These are phyloP conservation scores for Ispidina lecontei DNA, from an alignment of 2,797 vertebrate genomes.

Conservation along the genomic window DNA sequence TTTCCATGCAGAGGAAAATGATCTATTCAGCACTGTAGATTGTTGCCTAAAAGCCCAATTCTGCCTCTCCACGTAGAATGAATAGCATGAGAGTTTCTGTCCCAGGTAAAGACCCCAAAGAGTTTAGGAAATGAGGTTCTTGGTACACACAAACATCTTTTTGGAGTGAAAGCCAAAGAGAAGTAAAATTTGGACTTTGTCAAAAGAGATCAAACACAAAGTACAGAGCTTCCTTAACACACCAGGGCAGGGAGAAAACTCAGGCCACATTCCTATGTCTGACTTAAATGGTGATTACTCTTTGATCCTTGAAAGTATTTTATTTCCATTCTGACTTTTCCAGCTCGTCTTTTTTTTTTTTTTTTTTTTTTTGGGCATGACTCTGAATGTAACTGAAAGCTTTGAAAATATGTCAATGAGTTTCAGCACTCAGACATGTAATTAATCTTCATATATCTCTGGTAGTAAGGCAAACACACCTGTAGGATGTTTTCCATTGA, in stretches of 20 bases:
- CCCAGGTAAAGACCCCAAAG: background rate
- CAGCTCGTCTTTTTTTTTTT: background rate
- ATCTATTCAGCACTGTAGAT: background rate
- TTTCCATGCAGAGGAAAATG: background rate
- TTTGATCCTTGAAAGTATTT: background rate
- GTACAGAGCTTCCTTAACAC: background rate
- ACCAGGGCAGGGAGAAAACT: background rate
- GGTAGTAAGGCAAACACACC: constrained; percentile 74
- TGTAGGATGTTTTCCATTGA: constrained; percentile 76
- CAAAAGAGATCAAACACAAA: background rate
- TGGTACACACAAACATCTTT: background rate
- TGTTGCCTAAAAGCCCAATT: background rate
- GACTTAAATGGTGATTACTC: background rate
- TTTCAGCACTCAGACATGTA: constrained; percentile 61
- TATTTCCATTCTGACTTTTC: constrained; percentile 8
- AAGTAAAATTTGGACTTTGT: background rate
- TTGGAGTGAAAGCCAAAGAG: background rate
- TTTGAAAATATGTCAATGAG: constrained; percentile 70
- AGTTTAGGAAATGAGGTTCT: background rate
- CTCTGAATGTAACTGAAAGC: constrained; percentile 69
- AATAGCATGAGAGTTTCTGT: background rate
- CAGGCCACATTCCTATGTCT: background rate
- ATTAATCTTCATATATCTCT: constrained; percentile 79
- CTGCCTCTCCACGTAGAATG: background rate
- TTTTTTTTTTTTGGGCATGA: background rate